Base-by-base conservation (phyloP, 2,113 vertebrate genomes). In the Lophius piscatorius region DNA sequence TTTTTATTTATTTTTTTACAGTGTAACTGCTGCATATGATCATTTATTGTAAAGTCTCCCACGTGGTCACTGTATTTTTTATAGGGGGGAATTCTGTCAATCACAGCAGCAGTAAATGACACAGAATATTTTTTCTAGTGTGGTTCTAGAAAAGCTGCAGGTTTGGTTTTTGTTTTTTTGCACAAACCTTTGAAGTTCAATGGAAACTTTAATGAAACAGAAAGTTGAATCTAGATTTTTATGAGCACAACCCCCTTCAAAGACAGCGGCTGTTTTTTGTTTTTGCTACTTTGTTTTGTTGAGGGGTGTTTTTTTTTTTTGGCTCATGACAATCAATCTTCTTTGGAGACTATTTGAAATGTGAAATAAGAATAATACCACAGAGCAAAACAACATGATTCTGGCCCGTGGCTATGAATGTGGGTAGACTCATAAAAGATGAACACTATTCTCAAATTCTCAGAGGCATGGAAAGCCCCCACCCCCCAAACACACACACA, bases 351-450 rank as follows among this genome's bases (percentile, higher is more conserved):
- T 26, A 28, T 72, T 41, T 24, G 22, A 29, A 50, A 76, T 68
- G 42, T 24, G 14, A 71, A 84, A 79, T 40, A 55, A 74, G 55
- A 72, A 57, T 18, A 69, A 24, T 5, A 49, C 23, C 45, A 70
- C 49, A 52, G 76, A 72, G 21, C 29, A 65, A 67, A 77, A 20
- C 17, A 48, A 34, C 51, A 74, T 38, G 38, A 45, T 72, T 38
- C 48, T 51, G 41, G 50, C 66, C 47, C 24, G n/a, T 40, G 69
- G 74, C 76, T 56, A 59, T 23, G 29, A 46, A 64, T 70, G 48
- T 75, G 52, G 39, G 18, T 24, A 33, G 36, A 49, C 42, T 52
- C 54, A 51, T 26, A 49, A 31, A 44, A 56, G 60, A 39, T 31
- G 60, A 70, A 84, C 35, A 9, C 48, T 10, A 38, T 21, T 35